A percentile compares a stretch with the other conserved stretches of the same genome.
Conservation (phyloP, 2,797 vertebrate genomes). For the Salarias fasciatus region DNA sequence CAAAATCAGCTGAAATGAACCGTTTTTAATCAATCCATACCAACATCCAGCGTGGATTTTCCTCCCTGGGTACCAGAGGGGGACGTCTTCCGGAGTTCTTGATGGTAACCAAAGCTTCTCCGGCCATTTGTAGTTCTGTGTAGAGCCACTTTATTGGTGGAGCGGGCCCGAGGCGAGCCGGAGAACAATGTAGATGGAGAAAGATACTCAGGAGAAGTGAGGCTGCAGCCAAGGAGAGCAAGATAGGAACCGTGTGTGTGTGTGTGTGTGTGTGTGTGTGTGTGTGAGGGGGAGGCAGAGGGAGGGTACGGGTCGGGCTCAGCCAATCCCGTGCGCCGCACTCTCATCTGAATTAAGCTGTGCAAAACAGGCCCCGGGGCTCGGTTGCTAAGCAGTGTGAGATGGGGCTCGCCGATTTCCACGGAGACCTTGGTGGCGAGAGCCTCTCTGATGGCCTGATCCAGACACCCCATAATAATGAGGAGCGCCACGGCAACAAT, state of each 20-base stretch:
- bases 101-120: background rate
- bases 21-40: constrained; percentile 8
- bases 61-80: background rate
- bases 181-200: constrained; percentile 36
- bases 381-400: constrained; percentile 88
- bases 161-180: constrained; percentile 7
- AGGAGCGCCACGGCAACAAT: constrained; percentile 73
- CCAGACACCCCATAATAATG: constrained; percentile 83
- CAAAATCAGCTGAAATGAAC: no score
- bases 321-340: constrained; percentile 80
- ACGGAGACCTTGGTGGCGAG: constrained; percentile 73
- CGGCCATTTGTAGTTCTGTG: background rate
- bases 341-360: constrained; percentile 87
- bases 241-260: constrained; percentile 38
- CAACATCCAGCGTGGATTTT: background rate
- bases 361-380: constrained; percentile 86
- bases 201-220: constrained; percentile 31
- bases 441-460: constrained; percentile 79
- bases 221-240: constrained; percentile 34
- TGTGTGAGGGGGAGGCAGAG: constrained; percentile 20
- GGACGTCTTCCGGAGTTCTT: background rate
- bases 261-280: constrained; percentile 34
- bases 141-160: constrained; percentile 20
- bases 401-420: constrained; percentile 75
- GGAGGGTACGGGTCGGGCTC: constrained; percentile 43